Evolutionary conservation across 37 sponge, comb jelly and placozoan genomes (phyloP), one percentile per base, ranked within the genome.

Genomic region (Chondrosia reniformis): DNA sequence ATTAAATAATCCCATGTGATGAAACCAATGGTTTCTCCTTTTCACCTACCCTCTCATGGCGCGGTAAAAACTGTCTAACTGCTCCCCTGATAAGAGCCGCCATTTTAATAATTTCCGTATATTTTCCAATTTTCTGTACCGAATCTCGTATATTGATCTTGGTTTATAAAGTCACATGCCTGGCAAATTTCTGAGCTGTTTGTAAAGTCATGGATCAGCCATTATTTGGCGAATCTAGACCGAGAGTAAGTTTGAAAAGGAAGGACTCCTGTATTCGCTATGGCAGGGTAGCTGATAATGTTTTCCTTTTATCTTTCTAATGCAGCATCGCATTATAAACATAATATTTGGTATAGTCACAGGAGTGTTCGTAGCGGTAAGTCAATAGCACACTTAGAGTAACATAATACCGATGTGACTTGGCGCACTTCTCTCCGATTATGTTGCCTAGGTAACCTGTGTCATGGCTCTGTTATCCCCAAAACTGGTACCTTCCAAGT

Each of bases 211-310:
- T 79, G 55, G 80, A 80, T 27, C 83, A 83, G 55, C 88, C 88
- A 22, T 67, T 88, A 30, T 90, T 90, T 64, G 90, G 90, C 28
- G 90, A 90, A 36, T 75, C 90, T 12, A 73, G 79, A 24, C 81
- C 78, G 10, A 82, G 72, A 62, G 90, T 89, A 61, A 79, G 75
- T 57, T 9, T 63, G 41, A 0, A 6, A 25, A 22, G n/a, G 8
- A n/a, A 49, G 17, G 17, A 49, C 17, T 49, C 15, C 17, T 19
- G 12, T 49, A 49, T 49, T 19, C 17, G 54, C 12, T 17, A 49
- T 49, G 54, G 12, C 17, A 19, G 54, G 17, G 21, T 12, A 25
- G 63, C n/a, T 62, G 27, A 9, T 25, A n/a, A 4, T 3, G 34
- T 9, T 36, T 64, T 28, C 32, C 66, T 33, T 9, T n/a, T 8